Evolutionary conservation across 2,888 invertebrate genomes (phyloP).

Genomic region (Melinaea marsaeus): DNA sequence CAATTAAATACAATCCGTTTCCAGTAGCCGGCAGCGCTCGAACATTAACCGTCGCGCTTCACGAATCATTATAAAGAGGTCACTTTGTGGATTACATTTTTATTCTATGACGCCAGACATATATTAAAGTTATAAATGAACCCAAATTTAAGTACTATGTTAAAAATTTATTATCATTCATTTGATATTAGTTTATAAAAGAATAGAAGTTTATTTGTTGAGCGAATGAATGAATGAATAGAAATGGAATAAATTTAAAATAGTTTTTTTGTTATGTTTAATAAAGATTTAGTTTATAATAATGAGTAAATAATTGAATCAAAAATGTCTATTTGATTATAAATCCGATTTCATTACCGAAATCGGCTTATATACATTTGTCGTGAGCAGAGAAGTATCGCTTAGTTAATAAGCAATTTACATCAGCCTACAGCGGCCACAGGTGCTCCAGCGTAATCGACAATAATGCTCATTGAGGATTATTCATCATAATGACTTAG

Average conservation of each 20-base stretch:
- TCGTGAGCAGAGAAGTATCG: conserved; percentile 57
- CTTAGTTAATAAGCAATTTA: conserved; percentile 67
- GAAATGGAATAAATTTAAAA: no score
- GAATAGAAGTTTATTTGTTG: no score
- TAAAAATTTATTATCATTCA: no score
- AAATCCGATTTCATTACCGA: conserved; percentile 28
- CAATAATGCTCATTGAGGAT: conserved; percentile 48
- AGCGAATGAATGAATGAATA: no score
- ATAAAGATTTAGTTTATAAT: background rate
- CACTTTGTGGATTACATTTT: conserved; percentile 5
- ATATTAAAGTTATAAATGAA: background rate
- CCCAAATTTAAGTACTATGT: background rate
- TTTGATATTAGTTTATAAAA: no score
- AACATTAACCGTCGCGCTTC: conserved; percentile 61
- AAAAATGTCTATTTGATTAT: conserved; percentile 13
- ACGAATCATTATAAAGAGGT: conserved; percentile 38
- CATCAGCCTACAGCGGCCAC: conserved; percentile 42
- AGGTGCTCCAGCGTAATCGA: conserved; percentile 53
- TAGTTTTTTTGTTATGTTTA: no score
- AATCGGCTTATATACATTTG: no score
- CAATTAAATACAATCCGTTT: conserved; percentile 41
- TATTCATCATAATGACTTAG: background rate
- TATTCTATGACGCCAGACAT: background rate
- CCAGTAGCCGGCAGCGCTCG: conserved; percentile 45
- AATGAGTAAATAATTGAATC: background rate